Evolutionary conservation across 2,888 invertebrate genomes (phyloP), one percentile per base, ranked within the genome.

Genomic region (Acanthosepion pharaonis): DNA sequence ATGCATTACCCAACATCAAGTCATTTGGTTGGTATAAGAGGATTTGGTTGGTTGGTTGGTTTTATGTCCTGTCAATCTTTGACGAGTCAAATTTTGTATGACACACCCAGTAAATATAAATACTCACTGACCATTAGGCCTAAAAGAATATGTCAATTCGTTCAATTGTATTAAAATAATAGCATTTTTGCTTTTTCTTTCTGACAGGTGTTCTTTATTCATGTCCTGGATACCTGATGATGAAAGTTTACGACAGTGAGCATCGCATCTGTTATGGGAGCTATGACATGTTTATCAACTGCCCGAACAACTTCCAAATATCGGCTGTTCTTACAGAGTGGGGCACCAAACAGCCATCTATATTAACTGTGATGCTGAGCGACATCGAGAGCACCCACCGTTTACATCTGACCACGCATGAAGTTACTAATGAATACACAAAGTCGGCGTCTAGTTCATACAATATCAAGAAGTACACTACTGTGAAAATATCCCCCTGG

Each of bases 211-310:
- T 95, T n/a, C 95, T 97, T 94, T 95, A 95, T 55, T 95, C 95
- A 28, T 97, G 97, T 94, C 97, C 97, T 0, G 96, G 96, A 51
- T 96, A 97, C 94, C 95, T 97, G 53, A 96, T 96, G 28, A 94
- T 96, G 78, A 96, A 96, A 94, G 95, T 97, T n/a, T 96, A 96
- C 95, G 96, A 96, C 93, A 96, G 96, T 95, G 95, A 96, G 53
- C 95, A 96, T 95, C 95, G 95, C 1, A 94, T 95, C 20, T 96
- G 96, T 93, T 95, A 96, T 9, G 96, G 96, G 53, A 94, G 96
- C 42, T 96, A 96, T 94, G 97, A 97, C 95, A 95, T 97, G 55
- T 95, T 97, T 28, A 95, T 97, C 94, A 96, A 96, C 94, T 97
- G 97, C 95, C 97, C 97, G 18, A 94, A 95, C 33, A 95, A 96